Conservation (phyloP, 2,113 vertebrate genomes). For the Nymphicus hollandicus region DNA sequence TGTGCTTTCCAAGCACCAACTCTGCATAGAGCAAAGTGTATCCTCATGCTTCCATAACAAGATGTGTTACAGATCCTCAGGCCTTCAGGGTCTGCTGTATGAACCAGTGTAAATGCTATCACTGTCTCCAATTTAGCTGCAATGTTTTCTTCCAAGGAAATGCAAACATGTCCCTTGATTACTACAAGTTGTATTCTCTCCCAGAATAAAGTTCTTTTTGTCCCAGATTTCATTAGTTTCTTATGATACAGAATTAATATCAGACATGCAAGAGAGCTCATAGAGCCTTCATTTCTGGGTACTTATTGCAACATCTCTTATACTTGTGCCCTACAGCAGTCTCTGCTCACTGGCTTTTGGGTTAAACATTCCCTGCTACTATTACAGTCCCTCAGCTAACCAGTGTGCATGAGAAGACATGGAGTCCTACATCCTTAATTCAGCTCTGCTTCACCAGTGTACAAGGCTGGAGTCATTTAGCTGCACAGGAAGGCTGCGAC, state of each 20-base stretch:
- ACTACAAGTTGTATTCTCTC: background rate
- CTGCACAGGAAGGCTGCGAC: background rate
- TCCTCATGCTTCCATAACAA: background rate
- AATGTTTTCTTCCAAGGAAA: background rate
- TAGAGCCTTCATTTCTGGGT: background rate
- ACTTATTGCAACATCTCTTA: background rate
- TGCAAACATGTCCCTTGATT: background rate
- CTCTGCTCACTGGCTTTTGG: background rate
- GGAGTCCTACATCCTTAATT: background rate
- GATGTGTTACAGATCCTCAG: background rate
- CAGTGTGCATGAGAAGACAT: background rate
- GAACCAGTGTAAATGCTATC: background rate
- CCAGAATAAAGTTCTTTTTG: background rate
- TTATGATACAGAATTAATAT: background rate
- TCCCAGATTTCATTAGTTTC: background rate
- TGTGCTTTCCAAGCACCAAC: background rate
- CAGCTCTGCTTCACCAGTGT: background rate
- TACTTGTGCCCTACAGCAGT: background rate
- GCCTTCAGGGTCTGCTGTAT: background rate
- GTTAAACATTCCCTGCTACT: background rate
- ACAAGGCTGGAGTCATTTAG: background rate
- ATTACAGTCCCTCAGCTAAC: background rate
- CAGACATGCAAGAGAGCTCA: background rate
- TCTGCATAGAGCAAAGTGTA: background rate
- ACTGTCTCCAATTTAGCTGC: background rate